A percentile compares a stretch with the other conserved stretches of the same genome.
These are phyloP conservation scores for Cactoblastis cactorum DNA, from an alignment of 2,888 invertebrate genomes.

Conservation along the genomic window DNA sequence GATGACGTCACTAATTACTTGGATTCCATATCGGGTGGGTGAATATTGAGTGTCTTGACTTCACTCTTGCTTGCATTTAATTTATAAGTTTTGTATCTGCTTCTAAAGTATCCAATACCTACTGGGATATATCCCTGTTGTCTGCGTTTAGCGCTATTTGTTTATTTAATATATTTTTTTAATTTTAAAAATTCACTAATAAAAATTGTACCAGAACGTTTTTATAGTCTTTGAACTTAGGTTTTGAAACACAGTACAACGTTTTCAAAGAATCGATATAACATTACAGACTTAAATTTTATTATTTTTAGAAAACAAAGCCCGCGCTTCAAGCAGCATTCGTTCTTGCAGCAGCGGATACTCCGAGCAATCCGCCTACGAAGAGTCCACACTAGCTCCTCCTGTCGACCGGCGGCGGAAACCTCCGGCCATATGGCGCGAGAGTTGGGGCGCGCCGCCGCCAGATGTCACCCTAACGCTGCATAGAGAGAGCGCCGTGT, in stretches of 20 bases:
- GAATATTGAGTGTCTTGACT: not conserved
- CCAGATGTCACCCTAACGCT: slow-evolving; percentile 68
- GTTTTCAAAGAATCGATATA: slow-evolving; percentile 15
- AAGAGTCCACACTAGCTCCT: slow-evolving; percentile 38
- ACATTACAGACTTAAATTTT: not conserved
- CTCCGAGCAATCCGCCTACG: slow-evolving; percentile 50
- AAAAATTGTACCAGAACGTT: too few species aligned
- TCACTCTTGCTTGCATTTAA: too few species aligned
- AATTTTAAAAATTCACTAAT: too few species aligned
- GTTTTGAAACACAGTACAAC: not conserved
- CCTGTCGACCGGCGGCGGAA: slow-evolving; percentile 51
- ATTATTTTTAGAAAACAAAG: slow-evolving; percentile 53
- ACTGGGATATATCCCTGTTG: too few species aligned
- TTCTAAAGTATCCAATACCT: too few species aligned
- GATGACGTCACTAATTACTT: slow-evolving; percentile 66
- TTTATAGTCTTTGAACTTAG: too few species aligned
- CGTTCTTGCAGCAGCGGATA: slow-evolving; percentile 68
- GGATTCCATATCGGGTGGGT: slow-evolving; percentile 61
- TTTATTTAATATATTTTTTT: too few species aligned
- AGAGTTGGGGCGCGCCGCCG: slow-evolving; percentile 60
- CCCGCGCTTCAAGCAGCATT: slow-evolving; percentile 59
- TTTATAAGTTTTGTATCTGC: too few species aligned
- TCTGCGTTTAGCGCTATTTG: too few species aligned
- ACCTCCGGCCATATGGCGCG: slow-evolving; percentile 41
- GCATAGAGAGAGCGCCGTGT: slow-evolving; percentile 66